phyloP scores from a whole-genome alignment of 1,140 invertebrate species.

The Hyles vespertilio region DNA sequence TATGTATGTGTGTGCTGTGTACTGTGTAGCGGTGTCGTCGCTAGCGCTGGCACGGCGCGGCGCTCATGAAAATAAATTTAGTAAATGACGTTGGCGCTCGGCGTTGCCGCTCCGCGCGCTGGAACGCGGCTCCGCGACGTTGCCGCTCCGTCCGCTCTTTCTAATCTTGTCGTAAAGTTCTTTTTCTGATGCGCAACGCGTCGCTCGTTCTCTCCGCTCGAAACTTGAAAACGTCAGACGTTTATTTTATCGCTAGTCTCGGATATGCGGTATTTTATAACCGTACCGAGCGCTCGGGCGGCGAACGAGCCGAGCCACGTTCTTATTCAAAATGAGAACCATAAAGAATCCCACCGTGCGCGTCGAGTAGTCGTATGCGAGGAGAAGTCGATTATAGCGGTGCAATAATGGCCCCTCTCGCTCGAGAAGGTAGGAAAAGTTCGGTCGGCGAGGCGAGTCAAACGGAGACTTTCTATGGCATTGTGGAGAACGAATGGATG shows the following conservation, averaged over 20 bases:
- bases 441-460: constrained; percentile 60
- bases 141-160: constrained; percentile 71
- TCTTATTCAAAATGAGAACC: constrained; percentile 51
- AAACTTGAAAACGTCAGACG: constrained; percentile 69
- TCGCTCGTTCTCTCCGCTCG: constrained; percentile 66
- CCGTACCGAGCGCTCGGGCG: constrained; percentile 35
- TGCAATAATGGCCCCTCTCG: constrained; percentile 42
- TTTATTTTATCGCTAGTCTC: constrained; percentile 65
- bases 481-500: constrained; percentile 67
- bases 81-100: constrained; percentile 68
- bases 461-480: constrained; percentile 71
- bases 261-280: constrained; percentile 63
- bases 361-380: constrained; percentile 22
- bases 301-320: constrained; percentile 31
- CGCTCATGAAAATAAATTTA: constrained; percentile 75
- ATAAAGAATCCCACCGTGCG: constrained; percentile 39
- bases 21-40: constrained; percentile 51
- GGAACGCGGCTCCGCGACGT: constrained; percentile 68
- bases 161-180: constrained; percentile 76
- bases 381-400: constrained; percentile 26
- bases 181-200: constrained; percentile 73
- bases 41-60: constrained; percentile 68
- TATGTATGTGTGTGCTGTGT: constrained; percentile 16
- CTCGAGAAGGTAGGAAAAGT: constrained; percentile 62
- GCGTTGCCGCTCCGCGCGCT: constrained; percentile 62